Base-by-base conservation (phyloP, 1,140 invertebrate genomes). In the Pseudomyrmex dendroicus region DNA sequence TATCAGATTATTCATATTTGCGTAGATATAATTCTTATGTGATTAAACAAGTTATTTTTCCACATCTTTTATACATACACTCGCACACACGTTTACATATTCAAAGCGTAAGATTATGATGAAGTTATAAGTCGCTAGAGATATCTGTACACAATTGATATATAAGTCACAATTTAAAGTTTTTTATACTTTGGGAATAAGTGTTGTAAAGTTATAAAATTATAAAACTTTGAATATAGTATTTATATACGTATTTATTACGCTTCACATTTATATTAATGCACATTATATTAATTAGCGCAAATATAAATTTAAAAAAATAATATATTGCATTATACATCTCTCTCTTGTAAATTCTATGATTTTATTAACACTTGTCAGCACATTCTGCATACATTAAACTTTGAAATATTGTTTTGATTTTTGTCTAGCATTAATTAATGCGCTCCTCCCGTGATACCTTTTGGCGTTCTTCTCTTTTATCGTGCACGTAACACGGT, bases 401-500 rank as follows among this genome's bases (percentile, higher is more conserved):
- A 77, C 48, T 54, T 20, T 54, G n/a, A 13, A 46, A 46, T n/a
- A 44, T 66, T 2, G 13, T 54, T 35, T 54, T 1, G 4, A n/a
- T n/a, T n/a, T n/a, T n/a, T 7, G 35, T 22, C 15, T 15, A 9
- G 56, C 12, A 50, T 67, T 44, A 20, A 48, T 48, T 44, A 20
- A 48, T 48, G 25, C 12, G 20, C 7, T 35, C 35, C 35, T 35
- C 35, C 15, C 20, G 61, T 63, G 25, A 68, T 54, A 35, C 20
- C 48, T 59, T 35, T 13, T 9, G n/a, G 20, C 57, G 57, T 61
- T 22, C 50, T 61, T 57, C 15, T 77, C 10, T 17, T 35, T 20
- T 68, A 46, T 48, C 63, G 17, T 46, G 22, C 54, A 56, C 44
- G n/a, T 57, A 72, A 67, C 48, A 66, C 20, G 22, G 46, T 48